phyloP scores from a whole-genome alignment of 2,888 invertebrate genomes.

The Synergus umbraculus region DNA sequence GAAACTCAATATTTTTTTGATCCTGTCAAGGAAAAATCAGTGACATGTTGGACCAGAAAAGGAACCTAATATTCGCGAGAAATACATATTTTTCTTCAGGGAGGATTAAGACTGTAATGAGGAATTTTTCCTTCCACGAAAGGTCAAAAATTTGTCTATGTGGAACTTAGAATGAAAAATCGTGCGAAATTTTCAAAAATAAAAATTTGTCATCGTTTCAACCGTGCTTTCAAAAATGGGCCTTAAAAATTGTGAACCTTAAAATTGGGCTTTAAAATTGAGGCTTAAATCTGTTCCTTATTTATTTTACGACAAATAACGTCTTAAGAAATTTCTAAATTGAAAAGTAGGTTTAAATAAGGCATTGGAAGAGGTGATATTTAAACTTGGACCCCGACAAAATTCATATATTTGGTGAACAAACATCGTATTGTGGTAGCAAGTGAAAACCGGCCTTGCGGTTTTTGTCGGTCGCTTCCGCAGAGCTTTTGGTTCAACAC shows the following conservation, averaged over 20 bases:
- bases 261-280: not conserved
- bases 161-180: too few relatives aligned
- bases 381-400: not conserved
- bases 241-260: too few relatives aligned
- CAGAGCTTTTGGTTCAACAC: constrained; percentile 23
- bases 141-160: not conserved
- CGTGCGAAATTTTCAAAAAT: too few relatives aligned
- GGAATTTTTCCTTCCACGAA: not conserved
- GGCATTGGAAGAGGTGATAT: not conserved
- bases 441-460: constrained; percentile 13
- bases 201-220: too few relatives aligned
- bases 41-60: not conserved
- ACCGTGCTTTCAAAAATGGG: too few relatives aligned
- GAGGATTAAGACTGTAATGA: not conserved
- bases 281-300: not conserved
- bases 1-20: constrained; percentile 37
- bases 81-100: not conserved
- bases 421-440: constrained; percentile 25
- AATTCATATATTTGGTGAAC: constrained; percentile 31
- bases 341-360: not conserved
- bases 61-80: constrained; percentile 17
- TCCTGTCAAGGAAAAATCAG: not conserved
- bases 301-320: not conserved
- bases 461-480: constrained; percentile 17
- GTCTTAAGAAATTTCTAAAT: not conserved